phyloP scores from a whole-genome alignment of 2,113 vertebrate genomes.

The Hippocampus guttulatus region DNA sequence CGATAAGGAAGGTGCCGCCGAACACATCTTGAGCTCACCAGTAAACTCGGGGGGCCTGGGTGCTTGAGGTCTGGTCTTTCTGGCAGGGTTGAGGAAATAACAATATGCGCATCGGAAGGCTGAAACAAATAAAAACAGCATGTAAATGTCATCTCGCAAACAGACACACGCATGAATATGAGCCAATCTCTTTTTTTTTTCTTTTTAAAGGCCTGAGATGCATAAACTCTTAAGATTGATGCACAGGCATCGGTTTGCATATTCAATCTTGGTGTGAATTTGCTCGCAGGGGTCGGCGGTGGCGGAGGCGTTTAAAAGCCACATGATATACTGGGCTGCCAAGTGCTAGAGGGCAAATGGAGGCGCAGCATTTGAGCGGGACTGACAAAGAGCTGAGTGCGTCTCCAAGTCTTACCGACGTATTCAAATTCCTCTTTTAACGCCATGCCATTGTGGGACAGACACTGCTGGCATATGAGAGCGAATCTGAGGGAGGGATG shows the following conservation, averaged over 20 bases:
- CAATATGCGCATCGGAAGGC: conserved; percentile 98
- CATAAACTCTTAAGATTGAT: conserved; percentile 67
- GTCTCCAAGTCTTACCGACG: conserved; percentile 82
- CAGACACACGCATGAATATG: conserved; percentile 61
- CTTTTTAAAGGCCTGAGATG: conserved; percentile 50
- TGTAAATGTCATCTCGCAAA: conserved; percentile 30
- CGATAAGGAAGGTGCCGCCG: conserved; percentile 46
- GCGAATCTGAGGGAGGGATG: conserved; percentile 78
- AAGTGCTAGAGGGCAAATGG: conserved; percentile 71
- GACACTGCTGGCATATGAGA: conserved; percentile 96
- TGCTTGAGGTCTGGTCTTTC: conserved; percentile 89
- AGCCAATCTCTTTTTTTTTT: conserved; percentile 25
- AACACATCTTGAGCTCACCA: conserved; percentile 68
- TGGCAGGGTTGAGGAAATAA: conserved; percentile 95
- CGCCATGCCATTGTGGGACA: conserved; percentile 98
- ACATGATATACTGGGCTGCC: conserved; percentile 69
- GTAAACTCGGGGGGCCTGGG: conserved; percentile 82
- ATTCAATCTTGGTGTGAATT: conserved; percentile 64
- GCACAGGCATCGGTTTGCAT: conserved; percentile 58
- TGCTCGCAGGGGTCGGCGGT: conserved; percentile 61
- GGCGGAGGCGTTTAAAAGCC: conserved; percentile 67
- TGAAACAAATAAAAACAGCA: conserved; percentile 54
- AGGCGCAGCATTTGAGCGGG: conserved; percentile 64
- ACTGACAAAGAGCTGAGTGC: conserved; percentile 56
- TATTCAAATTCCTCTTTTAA: conserved; percentile 99